Evolutionary conservation across 2,113 vertebrate genomes (phyloP), one percentile per base, ranked within the genome.

Genomic region (Pongo abelii): DNA sequence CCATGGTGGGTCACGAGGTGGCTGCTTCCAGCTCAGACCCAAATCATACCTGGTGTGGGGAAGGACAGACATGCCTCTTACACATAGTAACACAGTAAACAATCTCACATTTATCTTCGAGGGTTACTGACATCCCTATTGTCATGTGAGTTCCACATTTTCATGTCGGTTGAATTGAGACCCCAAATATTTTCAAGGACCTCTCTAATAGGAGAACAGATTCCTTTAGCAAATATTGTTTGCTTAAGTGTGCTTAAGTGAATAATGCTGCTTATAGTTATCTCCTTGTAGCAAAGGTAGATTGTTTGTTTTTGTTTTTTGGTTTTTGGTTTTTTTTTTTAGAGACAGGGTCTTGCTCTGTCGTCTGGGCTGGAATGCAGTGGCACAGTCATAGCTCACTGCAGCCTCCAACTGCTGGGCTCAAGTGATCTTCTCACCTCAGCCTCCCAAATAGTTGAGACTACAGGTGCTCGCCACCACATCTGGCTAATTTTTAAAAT

Each of bases 21-120:
- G 52, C 72, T 8, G 64, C 32, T 0, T 35, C 0, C 3, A 35
- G 3, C 11, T 64, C 50, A 17, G 40, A 22, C 18, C 1, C 55
- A 35, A 1, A 0, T 46, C 75, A 40, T 5, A 0, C 14, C 17
- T 1, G 0, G 17, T 50, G 16, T 0, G 1, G 23, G 1, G 25
- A 12, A 20, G n/a, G 79, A 48, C 13, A 13, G 1, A 38, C 27
- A 0, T 18, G 1, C 27, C 5, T 67, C 55, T 4, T 3, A 0
- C 1, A 0, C 6, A 10, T 5, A 11, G 55, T 78, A 46, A 55
- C n/a, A 13, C 55, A 23, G 14, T 38, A 38, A 81, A 61, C 6
- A 17, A 22, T 27, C 11, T 22, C 17, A 1, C 0, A 1, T 1
- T 38, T 38, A 17, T 1, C 55, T 14, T 8, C 14, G 9, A 1